These are phyloP conservation scores for Holacanthus passer DNA, from an alignment of 2,113 vertebrate species.

Conservation along the genomic window DNA sequence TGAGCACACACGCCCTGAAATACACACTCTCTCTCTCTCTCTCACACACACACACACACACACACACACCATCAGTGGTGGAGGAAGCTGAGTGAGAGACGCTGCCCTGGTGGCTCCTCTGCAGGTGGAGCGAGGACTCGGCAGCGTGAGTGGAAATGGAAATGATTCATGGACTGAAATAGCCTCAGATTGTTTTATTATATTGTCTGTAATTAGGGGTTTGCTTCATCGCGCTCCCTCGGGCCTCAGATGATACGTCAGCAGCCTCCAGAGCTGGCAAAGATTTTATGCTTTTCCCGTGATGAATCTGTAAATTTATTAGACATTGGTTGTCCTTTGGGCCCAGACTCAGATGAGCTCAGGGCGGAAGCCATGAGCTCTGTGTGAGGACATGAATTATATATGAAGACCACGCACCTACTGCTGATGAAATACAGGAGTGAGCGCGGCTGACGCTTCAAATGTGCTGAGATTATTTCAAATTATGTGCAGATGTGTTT, in stretches of 20 bases:
- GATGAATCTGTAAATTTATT: slow-evolving; percentile 1
- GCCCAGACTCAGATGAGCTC: neutral
- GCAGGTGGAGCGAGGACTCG: slow-evolving; percentile 7
- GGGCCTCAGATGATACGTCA: slow-evolving; percentile 4
- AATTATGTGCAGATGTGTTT: neutral
- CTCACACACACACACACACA: slow-evolving; percentile 10
- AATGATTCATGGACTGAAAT: slow-evolving; percentile 43
- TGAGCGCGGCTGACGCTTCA: neutral
- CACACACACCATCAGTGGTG: neutral
- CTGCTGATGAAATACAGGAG: neutral
- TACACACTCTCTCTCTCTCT: neutral
- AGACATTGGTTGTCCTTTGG: slow-evolving; percentile 10
- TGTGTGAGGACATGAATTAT: slow-evolving; percentile 27
- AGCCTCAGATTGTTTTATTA: slow-evolving; percentile 32
- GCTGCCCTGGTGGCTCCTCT: neutral
- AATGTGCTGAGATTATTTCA: neutral
- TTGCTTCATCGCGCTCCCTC: slow-evolving; percentile 7
- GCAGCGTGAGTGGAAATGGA: slow-evolving; percentile 2
- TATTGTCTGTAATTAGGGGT: slow-evolving; percentile 34
- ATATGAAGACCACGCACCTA: neutral
- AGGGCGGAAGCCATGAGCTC: slow-evolving; percentile 4
- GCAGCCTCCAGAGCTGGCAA: neutral
- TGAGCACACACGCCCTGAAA: slow-evolving; percentile 17
- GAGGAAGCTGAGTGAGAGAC: neutral
- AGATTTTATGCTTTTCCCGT: slow-evolving; percentile 5